Base-by-base conservation (phyloP, 2,888 invertebrate species). In the Sepioteuthis lessoniana region DNA sequence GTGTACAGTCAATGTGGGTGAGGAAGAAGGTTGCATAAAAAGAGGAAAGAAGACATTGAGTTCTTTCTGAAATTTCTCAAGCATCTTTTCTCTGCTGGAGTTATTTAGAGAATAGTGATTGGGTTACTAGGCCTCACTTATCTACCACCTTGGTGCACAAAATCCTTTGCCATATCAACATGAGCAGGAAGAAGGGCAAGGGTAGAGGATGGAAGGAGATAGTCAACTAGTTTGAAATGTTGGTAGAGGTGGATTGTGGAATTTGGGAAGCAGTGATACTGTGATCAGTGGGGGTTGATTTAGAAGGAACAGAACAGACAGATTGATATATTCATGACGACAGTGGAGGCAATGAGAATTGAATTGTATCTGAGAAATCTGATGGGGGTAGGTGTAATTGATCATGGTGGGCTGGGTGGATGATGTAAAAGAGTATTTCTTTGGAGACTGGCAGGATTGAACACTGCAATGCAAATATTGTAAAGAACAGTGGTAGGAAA, bases 91-190 rank as follows among this genome's bases (percentile, higher is more conserved):
- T 76, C 25, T 76, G 76, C 19, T 76, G 76, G 76, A 35, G 76
- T 76, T 76, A 76, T 76, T 76, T 76, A 76, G n/a, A 76, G 76
- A 76, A 35, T n/a, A 76, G 76, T 76, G 76, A 76, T 76, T 76
- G 76, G 76, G 76, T 76, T 76, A 76, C 76, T 76, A 35, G n/a
- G 76, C 76, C 76, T 76, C 76, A 76, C 16, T 76, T 76, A n/a
- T 19, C 76, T 35, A 76, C 76, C 76, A 76, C n/a, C 76, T n/a
- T 76, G 76, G 76, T 76, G 13, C 76, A 76, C n/a, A 76, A 76
- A 76, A 76, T 76, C 76, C 76, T 76, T n/a, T 76, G 16, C 76
- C 76, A 76, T 76, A 76, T 76, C 76, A 76, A 35, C 76, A 35
- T n/a, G 76, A 76, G 28, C 76, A 76, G 76, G 76, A 76, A 76